Conservation (phyloP, 2,797 vertebrate genomes). For the Choloepus didactylus region DNA sequence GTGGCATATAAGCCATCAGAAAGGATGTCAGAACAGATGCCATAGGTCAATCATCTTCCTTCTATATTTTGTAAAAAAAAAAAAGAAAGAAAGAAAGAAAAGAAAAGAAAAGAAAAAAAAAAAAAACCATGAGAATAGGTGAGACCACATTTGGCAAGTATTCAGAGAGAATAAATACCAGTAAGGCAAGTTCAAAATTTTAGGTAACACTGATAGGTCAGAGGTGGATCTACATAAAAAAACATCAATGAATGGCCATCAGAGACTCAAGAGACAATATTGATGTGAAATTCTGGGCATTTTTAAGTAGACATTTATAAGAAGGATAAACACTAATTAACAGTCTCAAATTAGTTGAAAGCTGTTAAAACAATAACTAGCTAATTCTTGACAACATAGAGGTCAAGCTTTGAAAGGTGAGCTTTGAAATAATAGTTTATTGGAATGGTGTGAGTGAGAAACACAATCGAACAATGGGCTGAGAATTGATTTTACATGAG, state of each 20-base stretch:
- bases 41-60: not conserved
- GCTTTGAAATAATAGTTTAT: not conserved
- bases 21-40: not conserved
- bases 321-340: not conserved
- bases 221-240: not conserved
- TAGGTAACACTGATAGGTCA: not conserved
- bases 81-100: too few relatives aligned
- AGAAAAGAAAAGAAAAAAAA: too few relatives aligned
- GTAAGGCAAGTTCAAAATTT: not conserved
- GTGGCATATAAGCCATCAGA: not conserved
- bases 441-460: not conserved
- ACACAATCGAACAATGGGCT: not conserved
- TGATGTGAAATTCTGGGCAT: not conserved
- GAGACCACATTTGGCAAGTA: not conserved
- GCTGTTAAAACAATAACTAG: not conserved
- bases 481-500: not conserved
- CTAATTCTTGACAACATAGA: not conserved
- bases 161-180: not conserved
- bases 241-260: not conserved
- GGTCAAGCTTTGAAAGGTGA: not conserved
- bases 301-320: not conserved
- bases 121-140: not conserved
- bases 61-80: conserved; percentile 23
- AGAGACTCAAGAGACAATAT: not conserved
- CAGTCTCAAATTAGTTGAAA: not conserved